Conservation (phyloP, 2,113 vertebrate genomes). For the Odocoileus hemionus region DNA sequence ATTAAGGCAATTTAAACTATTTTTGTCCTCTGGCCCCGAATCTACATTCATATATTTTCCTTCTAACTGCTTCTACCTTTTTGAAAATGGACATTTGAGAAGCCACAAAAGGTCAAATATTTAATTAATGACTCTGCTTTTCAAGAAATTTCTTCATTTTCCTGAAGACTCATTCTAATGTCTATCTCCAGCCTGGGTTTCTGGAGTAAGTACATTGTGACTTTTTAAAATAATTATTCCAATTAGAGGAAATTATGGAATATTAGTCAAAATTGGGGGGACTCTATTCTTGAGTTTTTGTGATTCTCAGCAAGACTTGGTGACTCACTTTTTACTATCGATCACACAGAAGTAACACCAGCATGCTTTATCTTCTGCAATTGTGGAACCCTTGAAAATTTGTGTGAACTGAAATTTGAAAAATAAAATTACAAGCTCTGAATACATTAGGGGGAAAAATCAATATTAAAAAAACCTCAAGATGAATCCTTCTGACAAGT, state of each 20-base stretch:
- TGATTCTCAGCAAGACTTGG: background rate
- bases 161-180: background rate
- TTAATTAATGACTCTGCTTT: background rate
- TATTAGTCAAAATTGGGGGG: background rate
- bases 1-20: conserved; percentile 20
- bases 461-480: conserved; percentile 9
- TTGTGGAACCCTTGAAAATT: background rate
- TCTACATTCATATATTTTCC: conserved; percentile 3
- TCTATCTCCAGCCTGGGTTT: background rate
- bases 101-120: conserved; percentile 23
- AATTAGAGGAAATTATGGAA: background rate
- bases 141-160: conserved; percentile 19
- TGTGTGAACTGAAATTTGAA: background rate
- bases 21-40: background rate
- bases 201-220: background rate
- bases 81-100: conserved; percentile 21
- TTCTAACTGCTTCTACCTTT: conserved; percentile 43
- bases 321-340: background rate
- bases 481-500: conserved; percentile 24
- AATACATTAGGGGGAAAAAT: background rate
- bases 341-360: background rate
- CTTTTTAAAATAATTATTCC: conserved; percentile 13
- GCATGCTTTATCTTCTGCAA: background rate
- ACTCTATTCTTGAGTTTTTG: background rate
- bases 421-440: conserved; percentile 34